These are phyloP conservation scores for Nettapus auritus DNA, from an alignment of 2,113 vertebrate genomes.

Conservation along the genomic window DNA sequence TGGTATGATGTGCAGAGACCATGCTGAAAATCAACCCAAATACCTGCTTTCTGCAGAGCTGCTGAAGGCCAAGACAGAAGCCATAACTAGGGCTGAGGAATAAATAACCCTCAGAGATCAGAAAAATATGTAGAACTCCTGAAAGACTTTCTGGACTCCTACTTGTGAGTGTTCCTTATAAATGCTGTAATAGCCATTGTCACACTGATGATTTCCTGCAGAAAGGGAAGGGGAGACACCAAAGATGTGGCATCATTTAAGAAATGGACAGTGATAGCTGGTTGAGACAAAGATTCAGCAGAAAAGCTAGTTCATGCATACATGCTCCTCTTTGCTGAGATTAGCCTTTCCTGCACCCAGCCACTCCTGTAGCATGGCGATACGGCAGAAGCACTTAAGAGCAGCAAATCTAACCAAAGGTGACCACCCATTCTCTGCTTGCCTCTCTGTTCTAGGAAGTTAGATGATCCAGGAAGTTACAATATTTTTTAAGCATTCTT, in stretches of 20 bases:
- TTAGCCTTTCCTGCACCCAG: neutral
- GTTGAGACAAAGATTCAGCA: neutral
- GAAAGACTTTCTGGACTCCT: neutral
- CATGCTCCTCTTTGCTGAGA: neutral
- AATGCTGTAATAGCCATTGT: neutral
- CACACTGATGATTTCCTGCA: neutral
- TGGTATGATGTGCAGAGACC: rapidly evolving
- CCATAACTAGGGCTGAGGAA: neutral
- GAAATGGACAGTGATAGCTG: neutral
- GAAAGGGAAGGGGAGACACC: neutral
- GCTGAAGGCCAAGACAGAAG: neutral
- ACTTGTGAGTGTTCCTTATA: neutral
- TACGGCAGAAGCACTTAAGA: neutral
- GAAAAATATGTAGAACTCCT: neutral
- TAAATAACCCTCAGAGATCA: neutral
- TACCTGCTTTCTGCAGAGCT: neutral
- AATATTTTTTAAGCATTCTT: neutral
- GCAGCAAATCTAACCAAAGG: neutral
- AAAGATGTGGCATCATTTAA: neutral
- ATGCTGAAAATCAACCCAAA: neutral
- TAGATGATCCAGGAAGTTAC: too few species aligned
- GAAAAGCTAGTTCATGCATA: neutral
- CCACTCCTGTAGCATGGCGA: neutral
- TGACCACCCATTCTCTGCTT: neutral
- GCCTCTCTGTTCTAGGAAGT: neutral